A percentile compares a stretch with the other conserved stretches of the same genome.
Evolutionary conservation across 1,140 invertebrate species (phyloP).

Genomic region (Portunus trituberculatus): DNA sequence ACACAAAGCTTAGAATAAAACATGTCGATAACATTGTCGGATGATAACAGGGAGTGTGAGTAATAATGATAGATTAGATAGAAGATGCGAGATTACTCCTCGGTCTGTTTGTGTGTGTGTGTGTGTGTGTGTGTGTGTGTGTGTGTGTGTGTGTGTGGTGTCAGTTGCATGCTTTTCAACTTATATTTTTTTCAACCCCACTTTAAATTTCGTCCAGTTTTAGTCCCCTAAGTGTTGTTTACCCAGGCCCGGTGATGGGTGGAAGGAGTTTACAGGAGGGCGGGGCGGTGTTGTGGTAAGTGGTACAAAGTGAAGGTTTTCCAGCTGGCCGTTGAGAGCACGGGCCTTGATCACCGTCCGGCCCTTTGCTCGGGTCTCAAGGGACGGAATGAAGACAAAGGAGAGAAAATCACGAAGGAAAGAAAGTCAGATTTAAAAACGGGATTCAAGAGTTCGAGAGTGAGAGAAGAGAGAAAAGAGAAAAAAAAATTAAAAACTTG

Average conservation of each 20-base stretch:
- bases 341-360: background rate
- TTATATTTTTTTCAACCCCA: background rate
- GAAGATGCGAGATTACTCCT: no score
- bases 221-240: background rate
- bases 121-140: slow-evolving; percentile 2
- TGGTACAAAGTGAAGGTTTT: slow-evolving; percentile 14
- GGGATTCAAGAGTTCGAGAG: background rate
- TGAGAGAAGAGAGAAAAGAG: background rate
- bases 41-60: no score
- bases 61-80: no score
- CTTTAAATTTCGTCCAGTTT: background rate
- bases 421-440: background rate
- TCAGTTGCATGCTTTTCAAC: background rate
- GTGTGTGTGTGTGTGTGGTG: background rate
- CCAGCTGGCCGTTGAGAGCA: background rate
- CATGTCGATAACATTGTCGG: no score
- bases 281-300: background rate
- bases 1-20: no score
- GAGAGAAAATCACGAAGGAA: background rate
- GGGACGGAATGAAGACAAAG: background rate
- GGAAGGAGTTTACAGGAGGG: background rate
- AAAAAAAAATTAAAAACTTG: background rate
- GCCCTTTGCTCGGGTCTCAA: background rate
- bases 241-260: background rate
- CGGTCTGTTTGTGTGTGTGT: no score